These are phyloP conservation scores for Zosterops pallidus DNA, from an alignment of 2,113 vertebrate species.

Conservation along the genomic window DNA sequence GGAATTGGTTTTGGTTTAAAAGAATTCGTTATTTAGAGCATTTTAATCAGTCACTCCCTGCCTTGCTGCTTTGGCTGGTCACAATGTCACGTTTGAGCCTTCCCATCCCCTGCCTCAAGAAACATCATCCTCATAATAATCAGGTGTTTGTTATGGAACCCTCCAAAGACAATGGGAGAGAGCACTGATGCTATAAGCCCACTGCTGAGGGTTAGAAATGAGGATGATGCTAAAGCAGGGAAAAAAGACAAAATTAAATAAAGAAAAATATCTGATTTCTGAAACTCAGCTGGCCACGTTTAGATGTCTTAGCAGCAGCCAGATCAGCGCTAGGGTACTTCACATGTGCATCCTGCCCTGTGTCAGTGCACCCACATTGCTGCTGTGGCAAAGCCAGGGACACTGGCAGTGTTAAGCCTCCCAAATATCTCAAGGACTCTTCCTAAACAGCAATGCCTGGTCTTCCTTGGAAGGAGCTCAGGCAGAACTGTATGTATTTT, in stretches of 20 bases:
- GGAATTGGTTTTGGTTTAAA: slow-evolving; percentile 38
- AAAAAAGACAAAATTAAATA: not conserved
- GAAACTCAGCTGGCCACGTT: accelerated
- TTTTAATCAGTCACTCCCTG: slow-evolving; percentile 4
- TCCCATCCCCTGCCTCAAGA: not conserved
- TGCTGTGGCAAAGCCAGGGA: not conserved
- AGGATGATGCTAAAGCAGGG: not conserved
- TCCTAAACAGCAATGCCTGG: accelerated
- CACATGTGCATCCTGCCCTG: not conserved
- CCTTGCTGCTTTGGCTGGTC: slow-evolving; percentile 4
- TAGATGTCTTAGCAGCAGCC: not conserved
- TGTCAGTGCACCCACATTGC: not conserved
- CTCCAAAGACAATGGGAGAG: not conserved
- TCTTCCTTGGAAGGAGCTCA: not conserved
- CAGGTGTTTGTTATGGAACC: not conserved
- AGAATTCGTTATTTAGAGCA: slow-evolving; percentile 7
- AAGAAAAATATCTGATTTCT: not conserved
- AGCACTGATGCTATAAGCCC: not conserved
- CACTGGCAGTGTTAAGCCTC: not conserved
- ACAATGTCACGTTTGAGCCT: not conserved
- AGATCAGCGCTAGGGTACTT: not conserved
- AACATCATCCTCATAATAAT: not conserved
- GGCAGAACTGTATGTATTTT: not conserved
- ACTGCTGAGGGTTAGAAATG: not conserved
- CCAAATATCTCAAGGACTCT: not conserved